phyloP scores from a whole-genome alignment of 2,888 invertebrate genomes.

The Scaptomyza parva region DNA sequence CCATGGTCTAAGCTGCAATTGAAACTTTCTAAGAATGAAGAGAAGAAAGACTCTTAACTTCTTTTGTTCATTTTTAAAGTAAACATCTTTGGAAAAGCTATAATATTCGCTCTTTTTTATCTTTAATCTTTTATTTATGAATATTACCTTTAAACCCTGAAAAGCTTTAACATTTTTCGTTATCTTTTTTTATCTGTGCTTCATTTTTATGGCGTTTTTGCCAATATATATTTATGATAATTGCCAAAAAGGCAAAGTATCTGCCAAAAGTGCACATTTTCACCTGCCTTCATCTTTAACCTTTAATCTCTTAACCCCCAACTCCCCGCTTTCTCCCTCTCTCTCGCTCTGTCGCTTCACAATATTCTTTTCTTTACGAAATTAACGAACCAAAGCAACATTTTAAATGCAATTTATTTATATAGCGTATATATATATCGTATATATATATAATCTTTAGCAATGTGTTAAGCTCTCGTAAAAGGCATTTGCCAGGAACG shows the following conservation, averaged over 20 bases:
- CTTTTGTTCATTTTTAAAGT: background rate
- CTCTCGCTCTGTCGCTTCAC: too few relatives aligned
- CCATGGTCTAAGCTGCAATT: conserved; percentile 1
- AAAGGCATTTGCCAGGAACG: background rate
- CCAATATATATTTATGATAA: background rate
- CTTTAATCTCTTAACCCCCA: conserved; percentile 3
- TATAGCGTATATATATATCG: too few relatives aligned
- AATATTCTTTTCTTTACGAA: background rate
- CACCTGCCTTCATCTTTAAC: background rate
- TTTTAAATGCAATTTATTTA: conserved; percentile 7
- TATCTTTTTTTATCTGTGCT: background rate
- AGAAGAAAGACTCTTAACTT: too few relatives aligned
- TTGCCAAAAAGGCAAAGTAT: background rate
- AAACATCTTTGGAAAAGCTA: background rate
- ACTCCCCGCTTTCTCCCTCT: too few relatives aligned
- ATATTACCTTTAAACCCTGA: background rate
- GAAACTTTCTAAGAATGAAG: background rate
- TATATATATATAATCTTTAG: background rate
- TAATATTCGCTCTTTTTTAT: too few relatives aligned
- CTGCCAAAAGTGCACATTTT: too few relatives aligned
- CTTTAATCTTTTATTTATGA: background rate
- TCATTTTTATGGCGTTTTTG: too few relatives aligned
- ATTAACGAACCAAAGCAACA: background rate
- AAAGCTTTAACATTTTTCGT: background rate
- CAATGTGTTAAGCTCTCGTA: conserved; percentile 11